phyloP scores from a whole-genome alignment of 2,113 vertebrate genomes.

The Melanerpes aurifrons region DNA sequence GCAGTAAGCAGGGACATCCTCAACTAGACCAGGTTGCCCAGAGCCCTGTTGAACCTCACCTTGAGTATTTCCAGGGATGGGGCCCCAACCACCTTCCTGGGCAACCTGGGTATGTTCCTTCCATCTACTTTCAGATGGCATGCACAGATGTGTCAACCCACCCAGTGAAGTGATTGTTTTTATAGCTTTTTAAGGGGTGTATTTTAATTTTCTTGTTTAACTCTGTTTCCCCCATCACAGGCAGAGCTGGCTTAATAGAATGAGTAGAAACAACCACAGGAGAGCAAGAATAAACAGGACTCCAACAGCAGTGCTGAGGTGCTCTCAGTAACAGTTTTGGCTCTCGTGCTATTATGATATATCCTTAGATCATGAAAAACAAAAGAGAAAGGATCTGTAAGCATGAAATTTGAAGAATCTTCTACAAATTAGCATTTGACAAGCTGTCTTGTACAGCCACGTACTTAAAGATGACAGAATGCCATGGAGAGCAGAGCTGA shows the following conservation, averaged over 20 bases:
- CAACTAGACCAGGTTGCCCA: too few species aligned
- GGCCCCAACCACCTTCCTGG: too few species aligned
- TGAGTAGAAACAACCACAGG: not conserved
- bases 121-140: not conserved
- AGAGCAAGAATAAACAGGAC: not conserved
- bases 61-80: too few species aligned
- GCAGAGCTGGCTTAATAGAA: not conserved
- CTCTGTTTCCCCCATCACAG: not conserved
- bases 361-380: not conserved
- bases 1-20: too few species aligned
- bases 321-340: rapidly evolving
- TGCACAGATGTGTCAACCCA: not conserved
- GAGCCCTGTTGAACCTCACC: too few species aligned
- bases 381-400: not conserved
- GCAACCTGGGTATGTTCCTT: not conserved
- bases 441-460: not conserved
- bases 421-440: not conserved
- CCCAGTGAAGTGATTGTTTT: not conserved
- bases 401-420: not conserved
- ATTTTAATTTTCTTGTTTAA: too few species aligned
- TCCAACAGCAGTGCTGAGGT: not conserved
- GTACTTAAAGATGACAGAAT: not conserved
- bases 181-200: too few species aligned
- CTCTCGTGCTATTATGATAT: not conserved
- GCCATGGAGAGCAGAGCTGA: rapidly evolving